phyloP scores from a whole-genome alignment of 2,113 vertebrate genomes.

The Pterocles orientalis region DNA sequence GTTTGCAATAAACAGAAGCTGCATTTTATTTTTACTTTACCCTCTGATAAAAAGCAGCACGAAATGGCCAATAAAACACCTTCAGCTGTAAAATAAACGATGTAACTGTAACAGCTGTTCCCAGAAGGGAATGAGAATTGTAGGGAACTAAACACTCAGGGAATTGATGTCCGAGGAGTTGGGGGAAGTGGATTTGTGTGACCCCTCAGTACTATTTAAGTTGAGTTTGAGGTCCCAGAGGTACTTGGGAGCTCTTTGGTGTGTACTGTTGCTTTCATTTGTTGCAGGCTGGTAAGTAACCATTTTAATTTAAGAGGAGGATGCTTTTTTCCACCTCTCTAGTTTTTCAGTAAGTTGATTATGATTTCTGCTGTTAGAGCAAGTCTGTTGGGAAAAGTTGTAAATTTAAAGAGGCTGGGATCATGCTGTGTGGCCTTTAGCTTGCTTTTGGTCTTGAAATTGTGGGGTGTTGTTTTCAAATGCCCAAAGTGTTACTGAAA shows the following conservation, averaged over 20 bases:
- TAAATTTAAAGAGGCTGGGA: neutral
- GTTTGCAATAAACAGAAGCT: neutral
- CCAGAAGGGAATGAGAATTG: neutral
- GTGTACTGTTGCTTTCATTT: neutral
- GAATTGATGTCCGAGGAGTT: neutral
- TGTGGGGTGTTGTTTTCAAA: neutral
- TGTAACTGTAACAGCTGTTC: neutral
- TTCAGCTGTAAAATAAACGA: neutral
- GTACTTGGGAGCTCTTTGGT: neutral
- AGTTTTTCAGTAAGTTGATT: neutral
- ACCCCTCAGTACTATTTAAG: neutral
- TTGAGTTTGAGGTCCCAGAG: fast-evolving
- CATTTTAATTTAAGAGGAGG: fast-evolving
- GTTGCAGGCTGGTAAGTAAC: neutral
- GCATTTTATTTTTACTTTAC: neutral
- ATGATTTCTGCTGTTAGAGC: neutral
- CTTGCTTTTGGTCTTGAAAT: neutral
- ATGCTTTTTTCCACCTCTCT: neutral
- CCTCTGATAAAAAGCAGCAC: neutral
- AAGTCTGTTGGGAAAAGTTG: neutral
- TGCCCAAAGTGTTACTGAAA: neutral
- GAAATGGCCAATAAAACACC: neutral
- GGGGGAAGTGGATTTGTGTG: neutral
- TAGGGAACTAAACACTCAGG: neutral
- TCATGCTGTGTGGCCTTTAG: neutral